A percentile compares a stretch with the other conserved stretches of the same genome.
Evolutionary conservation across 2,797 vertebrate species (phyloP).

Genomic region (Mastacembelus armatus): DNA sequence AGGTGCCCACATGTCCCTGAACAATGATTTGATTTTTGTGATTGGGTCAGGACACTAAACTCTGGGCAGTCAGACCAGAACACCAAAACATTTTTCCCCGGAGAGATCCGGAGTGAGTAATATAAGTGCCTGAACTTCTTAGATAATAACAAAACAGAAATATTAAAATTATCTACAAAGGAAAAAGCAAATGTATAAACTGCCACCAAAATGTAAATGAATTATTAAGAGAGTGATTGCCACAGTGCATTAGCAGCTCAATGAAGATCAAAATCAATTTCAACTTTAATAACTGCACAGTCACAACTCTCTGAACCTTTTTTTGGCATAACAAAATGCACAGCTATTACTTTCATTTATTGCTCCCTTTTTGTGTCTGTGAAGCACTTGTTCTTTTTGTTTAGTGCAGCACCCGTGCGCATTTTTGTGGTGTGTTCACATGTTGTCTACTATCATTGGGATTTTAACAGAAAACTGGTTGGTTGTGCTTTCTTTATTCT

Average conservation of each 20-base stretch:
- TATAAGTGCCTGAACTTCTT: too few species aligned
- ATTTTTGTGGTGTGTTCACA: neutral
- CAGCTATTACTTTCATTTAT: constrained; percentile 25
- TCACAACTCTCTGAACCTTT: constrained; percentile 23
- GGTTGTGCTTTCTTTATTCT: neutral
- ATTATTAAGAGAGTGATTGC: constrained; percentile 41
- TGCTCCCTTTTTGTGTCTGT: constrained; percentile 3
- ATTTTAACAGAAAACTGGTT: constrained; percentile 5
- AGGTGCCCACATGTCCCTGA: too few species aligned
- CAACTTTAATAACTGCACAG: constrained; percentile 44
- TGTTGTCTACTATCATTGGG: constrained; percentile 8
- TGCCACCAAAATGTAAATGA: constrained; percentile 27
- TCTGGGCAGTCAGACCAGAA: too few species aligned
- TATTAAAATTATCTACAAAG: neutral
- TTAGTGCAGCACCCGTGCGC: neutral
- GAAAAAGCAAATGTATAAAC: constrained; percentile 7
- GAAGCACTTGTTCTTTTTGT: neutral
- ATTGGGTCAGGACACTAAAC: too few species aligned
- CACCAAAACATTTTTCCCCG: too few species aligned
- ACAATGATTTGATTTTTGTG: too few species aligned
- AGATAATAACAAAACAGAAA: constrained; percentile 3
- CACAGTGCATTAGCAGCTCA: constrained; percentile 56
- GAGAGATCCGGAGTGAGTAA: too few species aligned
- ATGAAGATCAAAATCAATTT: constrained; percentile 59
- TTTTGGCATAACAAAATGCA: constrained; percentile 26